Evolutionary conservation across 2,797 vertebrate genomes (phyloP), one percentile per base, ranked within the genome.

Genomic region (Falco cherrug): DNA sequence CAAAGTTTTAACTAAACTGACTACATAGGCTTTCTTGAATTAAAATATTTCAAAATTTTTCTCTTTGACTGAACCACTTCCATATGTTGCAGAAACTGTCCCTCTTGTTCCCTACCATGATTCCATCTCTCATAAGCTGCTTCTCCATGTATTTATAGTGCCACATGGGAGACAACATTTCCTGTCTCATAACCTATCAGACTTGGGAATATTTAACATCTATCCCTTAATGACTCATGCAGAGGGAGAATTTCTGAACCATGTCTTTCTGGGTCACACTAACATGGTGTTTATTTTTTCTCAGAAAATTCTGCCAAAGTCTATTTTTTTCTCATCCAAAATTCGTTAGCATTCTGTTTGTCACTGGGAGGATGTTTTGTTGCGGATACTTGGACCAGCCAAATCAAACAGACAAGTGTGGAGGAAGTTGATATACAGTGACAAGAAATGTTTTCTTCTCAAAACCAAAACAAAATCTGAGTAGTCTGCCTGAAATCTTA

Each of bases 241-340:
- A 93, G 65, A 75, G 56, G 51, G 50, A 92, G 69, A 91, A 63
- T 83, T 93, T 88, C 61, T 92, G 84, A 94, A 73, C 65, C 28
- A 0, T 84, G 19, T 83, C 75, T 80, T 92, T 91, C 73, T 89
- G 68, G 60, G 84, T 89, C 68, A 93, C 28, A 7, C 10, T 80
- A 76, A 57, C 0, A 3, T 28, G 9, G 8, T 84, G 54, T 78
- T 85, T 92, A 25, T 83, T 75, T 91, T 91, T 95, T 31, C 74
- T 74, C 56, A 43, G 74, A 85, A 89, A 94, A 83, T 61, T 87
- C 45, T 92, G 22, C 50, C 56, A 60, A 87, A 93, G 76, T 68
- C 12, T 75, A 35, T 1, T 9, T 56, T 91, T 89, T 82, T 74
- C 56, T 92, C 33, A 61, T 89, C 50, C 54, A 68, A 45, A 92